Conservation (phyloP, 2,888 invertebrate genomes). For the Agrenia bidenticulata region DNA sequence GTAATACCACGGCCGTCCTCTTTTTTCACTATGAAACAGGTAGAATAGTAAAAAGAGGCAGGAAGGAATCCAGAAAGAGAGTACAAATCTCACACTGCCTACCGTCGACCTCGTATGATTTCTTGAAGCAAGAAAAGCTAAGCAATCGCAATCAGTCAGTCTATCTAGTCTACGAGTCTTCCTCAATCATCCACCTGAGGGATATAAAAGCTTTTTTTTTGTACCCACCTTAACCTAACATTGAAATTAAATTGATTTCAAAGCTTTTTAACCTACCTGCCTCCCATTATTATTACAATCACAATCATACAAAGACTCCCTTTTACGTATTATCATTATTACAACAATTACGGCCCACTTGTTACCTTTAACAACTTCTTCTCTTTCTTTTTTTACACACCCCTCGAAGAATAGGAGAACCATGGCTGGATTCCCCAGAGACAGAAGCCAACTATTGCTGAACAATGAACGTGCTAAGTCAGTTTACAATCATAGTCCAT, state of each 20-base stretch:
- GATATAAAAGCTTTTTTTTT: constrained; percentile 11
- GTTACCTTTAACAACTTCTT: constrained; percentile 16
- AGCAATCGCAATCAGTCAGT: no score
- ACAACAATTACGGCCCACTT: constrained; percentile 26
- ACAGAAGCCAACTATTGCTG: constrained; percentile 3
- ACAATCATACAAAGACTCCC: not conserved
- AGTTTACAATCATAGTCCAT: constrained; percentile 23
- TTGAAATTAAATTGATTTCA: constrained; percentile 23
- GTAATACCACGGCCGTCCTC: no score
- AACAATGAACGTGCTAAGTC: constrained; percentile 20
- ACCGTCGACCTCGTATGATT: constrained; percentile 3
- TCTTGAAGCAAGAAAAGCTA: not conserved
- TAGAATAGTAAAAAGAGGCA: not conserved
- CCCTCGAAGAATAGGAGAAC: not conserved
- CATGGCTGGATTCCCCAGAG: not conserved
- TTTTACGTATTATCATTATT: constrained; percentile 12
- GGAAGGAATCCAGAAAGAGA: not conserved
- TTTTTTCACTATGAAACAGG: no score
- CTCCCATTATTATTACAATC: constrained; percentile 23
- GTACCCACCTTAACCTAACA: not conserved
- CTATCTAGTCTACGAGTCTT: not conserved
- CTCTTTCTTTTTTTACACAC: not conserved
- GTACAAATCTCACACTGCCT: not conserved
- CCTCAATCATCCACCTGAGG: not conserved
- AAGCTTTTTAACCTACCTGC: constrained; percentile 22